These are phyloP conservation scores for Eristalinus sepulchralis DNA, from an alignment of 2,888 invertebrate genomes.

Conservation along the genomic window DNA sequence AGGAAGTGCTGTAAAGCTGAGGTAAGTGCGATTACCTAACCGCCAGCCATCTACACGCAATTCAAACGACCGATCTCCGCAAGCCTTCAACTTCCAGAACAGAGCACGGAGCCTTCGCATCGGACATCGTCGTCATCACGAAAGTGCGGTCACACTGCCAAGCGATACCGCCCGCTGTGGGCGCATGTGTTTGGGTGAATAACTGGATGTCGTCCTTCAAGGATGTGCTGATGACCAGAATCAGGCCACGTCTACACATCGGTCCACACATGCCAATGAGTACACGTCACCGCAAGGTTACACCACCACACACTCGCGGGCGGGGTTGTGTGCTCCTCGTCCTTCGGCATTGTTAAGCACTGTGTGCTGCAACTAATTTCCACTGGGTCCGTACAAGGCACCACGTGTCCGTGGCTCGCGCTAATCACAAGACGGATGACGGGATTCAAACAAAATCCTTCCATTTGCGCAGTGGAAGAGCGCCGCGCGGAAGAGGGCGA, in stretches of 20 bases:
- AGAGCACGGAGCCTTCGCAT: not conserved
- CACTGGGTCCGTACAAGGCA: conserved; percentile 31
- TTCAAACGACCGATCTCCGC: conserved; percentile 16
- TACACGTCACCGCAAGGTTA: conserved; percentile 64
- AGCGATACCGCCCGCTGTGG: conserved; percentile 2
- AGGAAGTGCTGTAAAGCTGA: conserved; percentile 45
- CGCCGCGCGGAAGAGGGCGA: not conserved
- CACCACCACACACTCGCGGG: conserved; percentile 14
- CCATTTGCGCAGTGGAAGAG: conserved; percentile 27
- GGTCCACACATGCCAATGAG: conserved; percentile 57
- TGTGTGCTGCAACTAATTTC: conserved; percentile 54
- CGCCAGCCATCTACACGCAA: conserved; percentile 39
- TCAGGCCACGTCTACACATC: conserved; percentile 19
- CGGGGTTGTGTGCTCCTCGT: conserved; percentile 33
- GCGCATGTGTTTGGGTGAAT: not conserved
- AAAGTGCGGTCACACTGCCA: conserved; percentile 48
- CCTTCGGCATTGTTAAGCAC: conserved; percentile 50
- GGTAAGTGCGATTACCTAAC: conserved; percentile 63
- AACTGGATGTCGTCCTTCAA: conserved; percentile 61
- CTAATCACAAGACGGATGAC: conserved; percentile 42
- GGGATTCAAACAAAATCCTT: conserved; percentile 36
- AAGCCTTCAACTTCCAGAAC: conserved; percentile 18
- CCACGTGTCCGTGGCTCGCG: conserved; percentile 42
- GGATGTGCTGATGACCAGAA: conserved; percentile 47
- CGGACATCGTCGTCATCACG: conserved; percentile 3